Conservation (phyloP, 2,888 invertebrate species). For the Amphipoea oculea region DNA sequence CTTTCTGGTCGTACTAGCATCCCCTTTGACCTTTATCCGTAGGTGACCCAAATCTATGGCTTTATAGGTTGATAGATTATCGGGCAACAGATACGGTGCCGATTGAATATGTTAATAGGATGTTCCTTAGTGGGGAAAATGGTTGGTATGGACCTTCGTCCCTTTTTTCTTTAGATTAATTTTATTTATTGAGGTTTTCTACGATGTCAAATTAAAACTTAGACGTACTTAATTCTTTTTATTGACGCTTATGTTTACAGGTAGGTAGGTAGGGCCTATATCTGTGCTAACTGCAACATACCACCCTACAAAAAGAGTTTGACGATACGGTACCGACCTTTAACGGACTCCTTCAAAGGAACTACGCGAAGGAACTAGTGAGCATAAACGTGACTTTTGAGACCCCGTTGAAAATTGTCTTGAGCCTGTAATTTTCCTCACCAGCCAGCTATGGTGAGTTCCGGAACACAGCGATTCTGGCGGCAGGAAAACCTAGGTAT, state of each 20-base stretch:
- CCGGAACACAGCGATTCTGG: not conserved
- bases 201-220: no score
- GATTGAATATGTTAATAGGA: not conserved
- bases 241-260: no score
- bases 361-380: no score
- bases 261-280: no score
- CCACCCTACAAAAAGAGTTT: no score
- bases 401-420: slow-evolving; percentile 18
- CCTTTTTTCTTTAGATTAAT: no score
- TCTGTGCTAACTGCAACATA: no score
- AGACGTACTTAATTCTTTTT: no score
- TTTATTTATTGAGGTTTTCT: no score
- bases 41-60: slow-evolving; percentile 39
- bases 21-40: slow-evolving; percentile 39
- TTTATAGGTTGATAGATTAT: slow-evolving; percentile 7
- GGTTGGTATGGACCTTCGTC: no score
- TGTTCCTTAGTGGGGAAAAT: not conserved
- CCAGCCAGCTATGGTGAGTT: not conserved
- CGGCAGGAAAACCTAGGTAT: not conserved
- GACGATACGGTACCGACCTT: not conserved
- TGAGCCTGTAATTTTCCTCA: not conserved
- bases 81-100: not conserved
- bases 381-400: no score
- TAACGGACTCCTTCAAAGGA: no score
- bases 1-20: slow-evolving; percentile 6